These are phyloP conservation scores for Mugil cephalus DNA, from an alignment of 2,113 vertebrate genomes.

Conservation along the genomic window DNA sequence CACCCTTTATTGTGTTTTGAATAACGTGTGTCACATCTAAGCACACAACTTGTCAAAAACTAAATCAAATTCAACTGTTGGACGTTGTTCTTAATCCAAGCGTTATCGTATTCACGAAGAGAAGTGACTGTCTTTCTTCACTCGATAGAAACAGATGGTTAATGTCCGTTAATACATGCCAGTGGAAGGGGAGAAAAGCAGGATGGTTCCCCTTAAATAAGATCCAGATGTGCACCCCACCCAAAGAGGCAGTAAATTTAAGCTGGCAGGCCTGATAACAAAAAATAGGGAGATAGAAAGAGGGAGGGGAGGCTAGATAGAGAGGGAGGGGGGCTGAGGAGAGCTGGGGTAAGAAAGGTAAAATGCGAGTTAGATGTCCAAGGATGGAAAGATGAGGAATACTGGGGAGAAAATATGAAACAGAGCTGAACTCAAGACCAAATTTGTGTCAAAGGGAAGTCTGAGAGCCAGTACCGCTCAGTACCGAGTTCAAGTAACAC, in stretches of 20 bases:
- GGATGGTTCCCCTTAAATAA: slow-evolving; percentile 80
- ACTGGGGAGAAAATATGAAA: slow-evolving; percentile 1
- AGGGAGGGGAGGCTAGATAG: slow-evolving; percentile 42
- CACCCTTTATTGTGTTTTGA: not conserved
- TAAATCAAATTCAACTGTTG: slow-evolving; percentile 2
- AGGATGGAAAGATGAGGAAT: slow-evolving; percentile 22
- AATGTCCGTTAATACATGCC: slow-evolving; percentile 74
- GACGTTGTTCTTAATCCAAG: slow-evolving; percentile 2
- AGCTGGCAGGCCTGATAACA: slow-evolving; percentile 84
- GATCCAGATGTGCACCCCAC: slow-evolving; percentile 87
- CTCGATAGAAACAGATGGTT: slow-evolving; percentile 65
- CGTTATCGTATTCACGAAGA: slow-evolving; percentile 10
- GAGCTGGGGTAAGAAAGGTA: slow-evolving; percentile 27
- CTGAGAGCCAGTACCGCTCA: not conserved
- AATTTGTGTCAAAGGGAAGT: slow-evolving; percentile 9
- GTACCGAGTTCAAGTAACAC: not conserved
- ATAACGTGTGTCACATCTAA: not conserved
- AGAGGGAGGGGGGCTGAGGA: slow-evolving; percentile 38
- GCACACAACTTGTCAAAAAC: not conserved
- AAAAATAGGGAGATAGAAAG: slow-evolving; percentile 55
- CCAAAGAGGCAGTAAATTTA: slow-evolving; percentile 84
- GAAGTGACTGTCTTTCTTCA: slow-evolving; percentile 29
- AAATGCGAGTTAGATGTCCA: slow-evolving; percentile 47
- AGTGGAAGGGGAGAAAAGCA: slow-evolving; percentile 63
- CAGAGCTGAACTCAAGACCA: not conserved